Conservation (phyloP, 2,888 invertebrate genomes). For the Plutella xylostella region DNA sequence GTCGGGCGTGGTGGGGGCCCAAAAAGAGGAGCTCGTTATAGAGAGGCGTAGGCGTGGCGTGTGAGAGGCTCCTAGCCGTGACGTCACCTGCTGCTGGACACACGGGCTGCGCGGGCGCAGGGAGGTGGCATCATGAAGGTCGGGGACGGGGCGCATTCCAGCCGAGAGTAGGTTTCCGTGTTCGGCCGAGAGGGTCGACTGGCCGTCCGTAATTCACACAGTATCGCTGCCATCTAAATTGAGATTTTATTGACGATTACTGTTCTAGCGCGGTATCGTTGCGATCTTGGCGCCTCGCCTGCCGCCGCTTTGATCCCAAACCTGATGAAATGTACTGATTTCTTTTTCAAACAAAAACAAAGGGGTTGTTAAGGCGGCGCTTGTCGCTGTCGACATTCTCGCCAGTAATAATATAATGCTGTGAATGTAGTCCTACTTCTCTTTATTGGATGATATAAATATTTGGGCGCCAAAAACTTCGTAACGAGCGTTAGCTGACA, state of each 20-base stretch:
- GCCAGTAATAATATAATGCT: not conserved
- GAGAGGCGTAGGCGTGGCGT: constrained; percentile 50
- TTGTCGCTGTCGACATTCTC: too few species aligned
- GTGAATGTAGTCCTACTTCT: not conserved
- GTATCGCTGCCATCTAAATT: constrained; percentile 68
- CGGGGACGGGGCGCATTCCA: constrained; percentile 58
- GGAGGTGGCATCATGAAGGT: too few species aligned
- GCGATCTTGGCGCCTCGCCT: constrained; percentile 65
- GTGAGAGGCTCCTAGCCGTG: constrained; percentile 43
- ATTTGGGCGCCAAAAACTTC: constrained; percentile 16
- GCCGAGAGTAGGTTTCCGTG: constrained; percentile 67
- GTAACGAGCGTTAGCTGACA: constrained; percentile 29
- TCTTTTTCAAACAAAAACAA: not conserved
- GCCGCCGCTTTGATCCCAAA: constrained; percentile 37
- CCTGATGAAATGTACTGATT: constrained; percentile 1
- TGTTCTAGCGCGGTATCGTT: constrained; percentile 66
- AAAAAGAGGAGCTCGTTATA: constrained; percentile 41
- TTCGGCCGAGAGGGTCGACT: constrained; percentile 32
- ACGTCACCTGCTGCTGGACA: constrained; percentile 24
- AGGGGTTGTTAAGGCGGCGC: too few species aligned
- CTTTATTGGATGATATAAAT: not conserved
- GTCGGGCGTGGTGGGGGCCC: constrained; percentile 39
- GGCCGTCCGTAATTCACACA: constrained; percentile 65
- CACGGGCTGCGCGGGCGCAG: too few species aligned
- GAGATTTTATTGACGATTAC: constrained; percentile 71